Evolutionary conservation across 2,113 vertebrate genomes (phyloP).

Genomic region (Isichthys henryi): DNA sequence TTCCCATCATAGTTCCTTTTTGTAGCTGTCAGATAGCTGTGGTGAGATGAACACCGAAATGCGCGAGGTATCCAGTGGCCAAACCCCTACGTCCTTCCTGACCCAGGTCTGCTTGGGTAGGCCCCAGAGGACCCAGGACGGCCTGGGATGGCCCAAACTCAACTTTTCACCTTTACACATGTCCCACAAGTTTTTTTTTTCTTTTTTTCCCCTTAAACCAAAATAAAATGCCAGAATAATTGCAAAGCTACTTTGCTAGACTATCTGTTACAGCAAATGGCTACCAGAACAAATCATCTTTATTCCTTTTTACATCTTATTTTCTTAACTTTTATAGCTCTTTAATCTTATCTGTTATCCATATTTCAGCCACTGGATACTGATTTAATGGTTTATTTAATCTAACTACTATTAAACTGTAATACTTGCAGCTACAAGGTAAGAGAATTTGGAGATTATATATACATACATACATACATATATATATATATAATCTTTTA

Average conservation of each 20-base stretch:
- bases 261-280: conserved; percentile 54
- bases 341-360: conserved; percentile 54
- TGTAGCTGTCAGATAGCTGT: conserved; percentile 46
- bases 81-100: conserved; percentile 34
- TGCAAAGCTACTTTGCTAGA: conserved; percentile 57
- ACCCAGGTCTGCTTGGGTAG: conserved; percentile 23
- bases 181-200: conserved; percentile 61
- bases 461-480: conserved; percentile 54
- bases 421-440: conserved; percentile 72
- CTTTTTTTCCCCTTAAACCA: conserved; percentile 30
- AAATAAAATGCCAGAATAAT: conserved; percentile 56
- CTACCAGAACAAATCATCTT: conserved; percentile 56
- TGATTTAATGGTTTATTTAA: conserved; percentile 54
- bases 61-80: conserved; percentile 57
- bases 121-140: conserved; percentile 18
- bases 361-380: conserved; percentile 68
- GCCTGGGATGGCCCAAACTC: neutral
- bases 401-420: conserved; percentile 63
- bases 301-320: conserved; percentile 36
- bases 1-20: conserved; percentile 39
- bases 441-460: conserved; percentile 54
- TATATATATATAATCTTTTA: conserved; percentile 60
- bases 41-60: conserved; percentile 49
- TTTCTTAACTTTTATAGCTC: conserved; percentile 45
- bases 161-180: conserved; percentile 40